phyloP scores from a whole-genome alignment of 2,113 vertebrate species.

The Nansenia antarctica region DNA sequence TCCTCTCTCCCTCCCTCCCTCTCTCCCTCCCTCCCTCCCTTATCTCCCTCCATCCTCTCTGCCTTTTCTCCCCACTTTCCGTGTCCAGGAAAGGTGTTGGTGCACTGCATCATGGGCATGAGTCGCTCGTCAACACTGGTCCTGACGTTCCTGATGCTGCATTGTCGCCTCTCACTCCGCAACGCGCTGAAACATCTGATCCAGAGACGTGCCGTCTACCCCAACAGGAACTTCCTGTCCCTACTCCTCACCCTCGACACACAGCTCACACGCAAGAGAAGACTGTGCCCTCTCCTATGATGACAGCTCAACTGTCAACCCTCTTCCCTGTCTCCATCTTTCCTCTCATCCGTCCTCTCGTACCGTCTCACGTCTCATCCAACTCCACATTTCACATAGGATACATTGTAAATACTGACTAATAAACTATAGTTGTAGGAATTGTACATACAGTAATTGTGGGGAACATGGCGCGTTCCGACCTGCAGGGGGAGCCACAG shows the following conservation, averaged over 20 bases:
- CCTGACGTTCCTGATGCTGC: slow-evolving; percentile 79
- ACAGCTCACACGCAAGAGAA: slow-evolving; percentile 68
- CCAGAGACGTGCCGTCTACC: slow-evolving; percentile 75
- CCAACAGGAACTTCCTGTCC: slow-evolving; percentile 86
- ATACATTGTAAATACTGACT: background rate
- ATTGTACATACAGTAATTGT: too few relatives aligned
- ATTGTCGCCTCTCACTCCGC: slow-evolving; percentile 70
- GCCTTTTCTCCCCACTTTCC: background rate
- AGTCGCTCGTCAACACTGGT: slow-evolving; percentile 81
- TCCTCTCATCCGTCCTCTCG: background rate
- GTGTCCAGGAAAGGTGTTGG: slow-evolving; percentile 79
- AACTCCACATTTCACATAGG: background rate
- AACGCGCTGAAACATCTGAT: slow-evolving; percentile 70
- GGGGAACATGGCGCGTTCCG: too few relatives aligned
- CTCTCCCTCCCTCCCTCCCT: background rate
- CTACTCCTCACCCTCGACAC: slow-evolving; percentile 80
- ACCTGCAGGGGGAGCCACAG: too few relatives aligned
- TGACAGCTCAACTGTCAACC: slow-evolving; percentile 38
- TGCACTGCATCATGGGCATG: slow-evolving; percentile 85
- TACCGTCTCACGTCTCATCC: background rate
- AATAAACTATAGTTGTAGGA: background rate
- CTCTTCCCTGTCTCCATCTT: background rate
- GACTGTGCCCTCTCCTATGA: slow-evolving; percentile 75
- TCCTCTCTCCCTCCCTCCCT: background rate
- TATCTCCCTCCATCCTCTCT: background rate